A percentile compares a stretch with the other conserved stretches of the same genome.
Evolutionary conservation across 2,113 vertebrate species (phyloP).

Genomic region (Trogon melanurus): DNA sequence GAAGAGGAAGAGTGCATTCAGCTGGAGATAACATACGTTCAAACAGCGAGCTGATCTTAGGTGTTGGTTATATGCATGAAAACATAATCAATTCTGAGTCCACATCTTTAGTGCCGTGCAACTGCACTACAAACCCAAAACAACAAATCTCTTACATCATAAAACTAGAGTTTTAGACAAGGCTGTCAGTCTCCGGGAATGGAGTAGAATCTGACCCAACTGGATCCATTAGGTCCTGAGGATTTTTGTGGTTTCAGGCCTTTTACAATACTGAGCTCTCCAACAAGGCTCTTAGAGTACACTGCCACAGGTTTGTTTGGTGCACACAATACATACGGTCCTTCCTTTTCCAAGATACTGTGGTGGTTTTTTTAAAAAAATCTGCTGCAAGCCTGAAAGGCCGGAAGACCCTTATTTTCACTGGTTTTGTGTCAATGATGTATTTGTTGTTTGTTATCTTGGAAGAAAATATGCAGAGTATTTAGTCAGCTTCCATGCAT

Average conservation of each 20-base stretch:
- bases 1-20: not conserved
- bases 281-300: not conserved
- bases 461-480: not conserved
- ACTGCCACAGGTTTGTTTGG: not conserved
- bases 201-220: not conserved
- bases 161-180: not conserved
- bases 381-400: not conserved
- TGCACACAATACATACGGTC: not conserved
- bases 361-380: not conserved
- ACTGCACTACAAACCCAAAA: not conserved
- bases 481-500: not conserved
- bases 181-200: not conserved
- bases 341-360: not conserved
- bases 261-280: not conserved
- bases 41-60: not conserved
- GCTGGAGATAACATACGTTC: not conserved
- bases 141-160: not conserved
- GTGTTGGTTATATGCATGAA: not conserved
- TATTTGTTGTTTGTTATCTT: not conserved
- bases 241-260: not conserved
- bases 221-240: not conserved
- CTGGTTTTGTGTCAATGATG: not conserved
- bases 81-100: not conserved
- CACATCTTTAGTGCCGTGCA: not conserved
- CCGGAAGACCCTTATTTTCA: not conserved